Conservation (phyloP, 2,113 vertebrate genomes). For the Morone saxatilis region DNA sequence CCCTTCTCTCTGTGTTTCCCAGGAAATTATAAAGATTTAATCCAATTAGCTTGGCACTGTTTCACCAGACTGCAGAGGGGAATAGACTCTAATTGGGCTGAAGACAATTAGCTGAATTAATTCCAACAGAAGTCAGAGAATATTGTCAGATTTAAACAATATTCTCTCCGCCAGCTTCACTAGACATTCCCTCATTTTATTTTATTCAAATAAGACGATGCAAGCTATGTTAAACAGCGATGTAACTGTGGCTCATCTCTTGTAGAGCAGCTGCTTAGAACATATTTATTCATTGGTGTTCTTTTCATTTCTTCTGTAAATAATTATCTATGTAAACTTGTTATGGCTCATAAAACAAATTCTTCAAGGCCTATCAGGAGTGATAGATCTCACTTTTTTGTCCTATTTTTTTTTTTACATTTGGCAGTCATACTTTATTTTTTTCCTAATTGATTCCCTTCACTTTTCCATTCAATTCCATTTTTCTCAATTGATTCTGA, state of each 20-base stretch:
- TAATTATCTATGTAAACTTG: constrained; percentile 57
- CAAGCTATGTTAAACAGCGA: constrained; percentile 68
- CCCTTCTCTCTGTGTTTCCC: constrained; percentile 77
- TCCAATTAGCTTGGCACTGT: constrained; percentile 86
- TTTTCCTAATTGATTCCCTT: background rate
- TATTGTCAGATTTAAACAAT: constrained; percentile 82
- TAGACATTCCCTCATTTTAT: constrained; percentile 72
- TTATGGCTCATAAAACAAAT: constrained; percentile 27
- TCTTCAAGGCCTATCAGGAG: background rate
- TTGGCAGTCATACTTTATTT: background rate
- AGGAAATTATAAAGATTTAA: constrained; percentile 88
- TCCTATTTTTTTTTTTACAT: background rate
- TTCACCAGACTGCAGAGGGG: constrained; percentile 82
- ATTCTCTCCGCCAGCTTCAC: constrained; percentile 71
- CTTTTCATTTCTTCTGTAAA: constrained; percentile 63
- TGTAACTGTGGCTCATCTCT: constrained; percentile 68
- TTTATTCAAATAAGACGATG: constrained; percentile 75
- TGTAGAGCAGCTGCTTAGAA: constrained; percentile 70
- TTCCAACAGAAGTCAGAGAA: constrained; percentile 85
- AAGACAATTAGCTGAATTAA: constrained; percentile 89
- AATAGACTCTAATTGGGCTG: constrained; percentile 88
- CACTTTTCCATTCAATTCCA: too few species aligned
- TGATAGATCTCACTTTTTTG: background rate
- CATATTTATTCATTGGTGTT: constrained; percentile 69
- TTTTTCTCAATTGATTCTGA: background rate